Conservation (phyloP, 64 coral and sea anemone genomes). For the Stichodactyla mertensii region DNA sequence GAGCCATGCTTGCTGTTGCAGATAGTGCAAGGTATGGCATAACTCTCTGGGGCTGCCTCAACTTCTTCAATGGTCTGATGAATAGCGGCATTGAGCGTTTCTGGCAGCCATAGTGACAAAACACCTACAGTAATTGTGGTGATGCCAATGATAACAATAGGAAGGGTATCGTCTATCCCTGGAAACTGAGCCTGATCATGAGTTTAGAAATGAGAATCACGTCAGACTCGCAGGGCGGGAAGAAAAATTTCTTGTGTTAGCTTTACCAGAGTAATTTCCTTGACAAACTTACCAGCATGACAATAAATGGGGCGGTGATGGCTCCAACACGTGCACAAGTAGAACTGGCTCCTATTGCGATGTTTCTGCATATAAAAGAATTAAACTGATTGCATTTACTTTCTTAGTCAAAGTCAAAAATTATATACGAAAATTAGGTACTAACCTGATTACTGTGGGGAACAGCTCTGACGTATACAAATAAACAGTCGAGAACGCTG, state of each 20-base stretch:
- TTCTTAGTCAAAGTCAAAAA: too few species aligned
- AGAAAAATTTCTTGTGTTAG: too few species aligned
- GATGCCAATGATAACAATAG: conserved; percentile 32
- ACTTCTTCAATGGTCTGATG: conserved; percentile 33
- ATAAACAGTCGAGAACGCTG: background rate
- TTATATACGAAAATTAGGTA: too few species aligned
- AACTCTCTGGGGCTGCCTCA: background rate
- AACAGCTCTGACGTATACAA: conserved; percentile 10
- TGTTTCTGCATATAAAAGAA: background rate
- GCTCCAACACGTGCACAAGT: background rate
- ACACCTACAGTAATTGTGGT: conserved; percentile 25
- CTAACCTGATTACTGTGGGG: conserved; percentile 28
- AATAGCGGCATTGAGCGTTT: conserved; percentile 15
- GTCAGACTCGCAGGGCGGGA: too few species aligned
- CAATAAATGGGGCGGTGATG: background rate
- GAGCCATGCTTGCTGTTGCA: background rate
- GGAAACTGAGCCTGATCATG: conserved; percentile 28
- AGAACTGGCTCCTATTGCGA: background rate
- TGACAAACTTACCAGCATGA: background rate
- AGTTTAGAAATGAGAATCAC: too few species aligned
- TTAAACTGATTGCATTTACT: background rate
- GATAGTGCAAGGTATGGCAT: conserved; percentile 1
- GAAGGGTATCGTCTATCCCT: conserved; percentile 15
- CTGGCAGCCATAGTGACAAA: conserved; percentile 23
- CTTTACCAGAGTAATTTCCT: too few species aligned